Percentiles rank a stretch among this genome's conserved stretches.
Conservation (phyloP, 2,888 invertebrate species). For the Pristionchus arcanus region DNA sequence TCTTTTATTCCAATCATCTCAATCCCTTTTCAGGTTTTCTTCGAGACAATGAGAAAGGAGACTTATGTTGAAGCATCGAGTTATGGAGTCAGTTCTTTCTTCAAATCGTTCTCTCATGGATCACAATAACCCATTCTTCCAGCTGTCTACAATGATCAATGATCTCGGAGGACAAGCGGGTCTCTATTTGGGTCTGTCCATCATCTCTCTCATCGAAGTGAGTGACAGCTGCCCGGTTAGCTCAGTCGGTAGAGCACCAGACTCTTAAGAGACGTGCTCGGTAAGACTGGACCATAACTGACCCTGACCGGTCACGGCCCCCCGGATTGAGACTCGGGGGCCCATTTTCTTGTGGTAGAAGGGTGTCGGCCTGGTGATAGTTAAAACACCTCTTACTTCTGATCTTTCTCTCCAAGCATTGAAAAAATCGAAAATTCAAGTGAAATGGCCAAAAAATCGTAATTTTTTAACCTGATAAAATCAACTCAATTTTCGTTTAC, state of each 20-base stretch:
- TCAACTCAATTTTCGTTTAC: too few species aligned
- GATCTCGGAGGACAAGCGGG: conserved; percentile 80
- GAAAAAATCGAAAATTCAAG: too few species aligned
- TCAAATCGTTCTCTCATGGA: not conserved
- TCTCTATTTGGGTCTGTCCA: conserved; percentile 80
- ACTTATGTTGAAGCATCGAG: conserved; percentile 64
- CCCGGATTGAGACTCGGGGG: too few species aligned
- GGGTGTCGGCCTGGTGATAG: too few species aligned
- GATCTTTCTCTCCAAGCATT: too few species aligned
- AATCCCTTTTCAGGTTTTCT: conserved; percentile 79
- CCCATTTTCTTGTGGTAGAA: too few species aligned
- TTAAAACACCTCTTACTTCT: too few species aligned
- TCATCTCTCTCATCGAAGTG: conserved; percentile 80
- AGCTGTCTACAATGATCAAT: conserved; percentile 79
- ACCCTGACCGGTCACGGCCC: too few species aligned
- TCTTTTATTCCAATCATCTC: not conserved
- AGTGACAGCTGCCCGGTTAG: conserved; percentile 64
- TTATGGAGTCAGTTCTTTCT: conserved; percentile 61
- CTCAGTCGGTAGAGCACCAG: conserved; percentile 76
- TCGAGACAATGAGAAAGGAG: conserved; percentile 77
- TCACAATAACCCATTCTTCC: conserved; percentile 18
- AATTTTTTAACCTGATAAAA: too few species aligned
- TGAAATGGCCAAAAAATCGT: too few species aligned
- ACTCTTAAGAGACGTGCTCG: too few species aligned
- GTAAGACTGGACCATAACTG: too few species aligned